Conservation (phyloP, 2,113 vertebrate genomes). For the Sturnira hondurensis region DNA sequence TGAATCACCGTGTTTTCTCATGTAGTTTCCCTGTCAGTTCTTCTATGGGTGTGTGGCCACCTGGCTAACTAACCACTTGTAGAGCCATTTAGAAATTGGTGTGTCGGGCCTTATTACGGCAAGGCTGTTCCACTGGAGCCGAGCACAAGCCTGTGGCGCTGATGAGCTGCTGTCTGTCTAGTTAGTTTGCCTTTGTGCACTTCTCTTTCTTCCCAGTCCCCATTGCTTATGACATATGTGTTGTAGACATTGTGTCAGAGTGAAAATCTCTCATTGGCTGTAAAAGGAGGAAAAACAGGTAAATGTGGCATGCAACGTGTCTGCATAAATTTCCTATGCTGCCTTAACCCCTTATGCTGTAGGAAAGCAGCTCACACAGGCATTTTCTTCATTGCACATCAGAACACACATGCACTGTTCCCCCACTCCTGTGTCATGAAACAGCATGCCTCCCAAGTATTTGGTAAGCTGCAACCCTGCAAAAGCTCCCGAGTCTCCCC, state of each 20-base stretch:
- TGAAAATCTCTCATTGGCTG: conserved; percentile 65
- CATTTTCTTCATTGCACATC: neutral
- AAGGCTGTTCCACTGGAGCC: conserved; percentile 36
- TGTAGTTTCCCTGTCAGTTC: conserved; percentile 64
- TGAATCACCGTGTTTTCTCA: conserved; percentile 64
- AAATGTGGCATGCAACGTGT: neutral
- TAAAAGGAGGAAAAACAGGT: conserved; percentile 59
- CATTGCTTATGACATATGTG: conserved; percentile 79
- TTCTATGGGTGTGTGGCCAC: conserved; percentile 28
- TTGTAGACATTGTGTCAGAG: conserved; percentile 74
- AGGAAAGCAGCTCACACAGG: neutral
- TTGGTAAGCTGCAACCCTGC: conserved; percentile 11
- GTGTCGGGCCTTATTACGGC: conserved; percentile 80
- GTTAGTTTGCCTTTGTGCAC: conserved; percentile 73
- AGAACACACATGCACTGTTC: neutral
- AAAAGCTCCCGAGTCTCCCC: neutral
- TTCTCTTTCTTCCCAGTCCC: conserved; percentile 72
- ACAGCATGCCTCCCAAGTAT: fast-evolving
- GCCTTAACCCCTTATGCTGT: neutral
- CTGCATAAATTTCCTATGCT: neutral
- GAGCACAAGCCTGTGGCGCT: conserved; percentile 61
- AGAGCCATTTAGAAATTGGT: conserved; percentile 75
- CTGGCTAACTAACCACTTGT: conserved; percentile 78
- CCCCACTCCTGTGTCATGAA: conserved; percentile 44
- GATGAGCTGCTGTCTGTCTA: conserved; percentile 78